These are phyloP conservation scores for Antechinus stuartii DNA, from an alignment of 2,113 vertebrate genomes.

Conservation along the genomic window DNA sequence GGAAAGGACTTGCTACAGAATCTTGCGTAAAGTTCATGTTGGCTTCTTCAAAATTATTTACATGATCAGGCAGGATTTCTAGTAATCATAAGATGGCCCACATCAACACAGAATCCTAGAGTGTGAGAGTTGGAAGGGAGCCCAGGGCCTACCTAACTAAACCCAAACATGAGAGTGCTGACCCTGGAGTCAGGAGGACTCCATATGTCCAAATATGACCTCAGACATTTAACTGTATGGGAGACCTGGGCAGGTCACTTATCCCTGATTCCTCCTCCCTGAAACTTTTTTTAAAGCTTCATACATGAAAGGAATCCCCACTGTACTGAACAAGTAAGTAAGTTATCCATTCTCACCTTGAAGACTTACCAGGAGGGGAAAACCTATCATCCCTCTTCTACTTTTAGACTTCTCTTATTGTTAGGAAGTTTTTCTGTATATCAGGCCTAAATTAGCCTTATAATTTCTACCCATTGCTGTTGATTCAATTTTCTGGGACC, in stretches of 20 bases:
- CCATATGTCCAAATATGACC: not conserved
- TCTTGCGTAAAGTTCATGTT: not conserved
- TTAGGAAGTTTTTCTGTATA: not conserved
- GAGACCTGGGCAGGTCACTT: not conserved
- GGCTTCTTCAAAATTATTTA: not conserved
- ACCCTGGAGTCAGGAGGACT: not conserved
- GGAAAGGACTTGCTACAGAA: not conserved
- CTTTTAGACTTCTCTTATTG: not conserved
- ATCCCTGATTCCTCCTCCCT: not conserved
- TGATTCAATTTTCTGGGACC: not conserved
- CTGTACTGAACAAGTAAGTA: not conserved
- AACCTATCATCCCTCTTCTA: not conserved
- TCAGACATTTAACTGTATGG: not conserved
- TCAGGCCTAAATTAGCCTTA: not conserved
- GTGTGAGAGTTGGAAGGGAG: not conserved
- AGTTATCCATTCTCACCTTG: not conserved
- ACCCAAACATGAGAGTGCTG: not conserved
- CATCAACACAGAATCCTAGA: not conserved
- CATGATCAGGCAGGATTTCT: not conserved
- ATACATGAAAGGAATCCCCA: not conserved
- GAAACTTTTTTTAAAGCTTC: not conserved
- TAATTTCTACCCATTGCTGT: not conserved
- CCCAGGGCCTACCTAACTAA: not conserved
- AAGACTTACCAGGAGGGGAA: not conserved
- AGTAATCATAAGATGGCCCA: not conserved